Conservation (phyloP, 1,140 invertebrate species). For the Drosophila leontia region DNA sequence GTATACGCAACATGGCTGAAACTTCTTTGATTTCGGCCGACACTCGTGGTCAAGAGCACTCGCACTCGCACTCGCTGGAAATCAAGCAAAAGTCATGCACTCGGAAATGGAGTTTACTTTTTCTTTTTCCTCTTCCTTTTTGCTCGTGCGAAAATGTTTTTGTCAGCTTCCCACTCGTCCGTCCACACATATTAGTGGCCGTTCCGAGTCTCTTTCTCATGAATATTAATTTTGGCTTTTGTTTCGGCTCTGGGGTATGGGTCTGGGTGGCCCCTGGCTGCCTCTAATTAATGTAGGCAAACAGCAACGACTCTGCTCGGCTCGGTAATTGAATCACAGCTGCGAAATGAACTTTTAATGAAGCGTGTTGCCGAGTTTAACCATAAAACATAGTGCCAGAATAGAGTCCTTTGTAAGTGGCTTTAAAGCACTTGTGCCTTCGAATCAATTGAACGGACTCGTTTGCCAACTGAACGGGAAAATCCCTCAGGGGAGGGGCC, state of each 20-base stretch:
- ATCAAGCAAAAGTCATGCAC: constrained; percentile 75
- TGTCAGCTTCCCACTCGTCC: constrained; percentile 56
- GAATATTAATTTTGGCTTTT: constrained; percentile 55
- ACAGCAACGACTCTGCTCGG: constrained; percentile 29
- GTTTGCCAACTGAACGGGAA: constrained; percentile 5
- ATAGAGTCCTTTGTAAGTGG: not conserved
- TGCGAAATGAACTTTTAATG: constrained; percentile 30
- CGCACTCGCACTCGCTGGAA: constrained; percentile 27
- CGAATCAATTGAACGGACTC: constrained; percentile 8
- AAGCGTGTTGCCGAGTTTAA: constrained; percentile 1
- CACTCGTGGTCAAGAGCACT: constrained; percentile 9
- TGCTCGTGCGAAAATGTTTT: constrained; percentile 70
- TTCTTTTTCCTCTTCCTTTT: constrained; percentile 42
- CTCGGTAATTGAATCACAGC: constrained; percentile 50
- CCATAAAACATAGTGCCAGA: not conserved
- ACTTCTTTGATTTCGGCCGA: constrained; percentile 75
- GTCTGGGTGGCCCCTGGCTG: not conserved
- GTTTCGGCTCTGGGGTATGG: constrained; percentile 5
- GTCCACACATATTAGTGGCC: constrained; percentile 16
- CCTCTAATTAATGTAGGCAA: constrained; percentile 60
- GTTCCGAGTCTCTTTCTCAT: constrained; percentile 56
- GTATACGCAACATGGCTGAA: constrained; percentile 72
- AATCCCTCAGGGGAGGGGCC: not conserved
- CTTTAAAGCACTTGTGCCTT: not conserved
- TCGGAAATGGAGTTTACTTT: constrained; percentile 67